Evolutionary conservation across 2,797 vertebrate species (phyloP).

Genomic region (Meda fulgida): DNA sequence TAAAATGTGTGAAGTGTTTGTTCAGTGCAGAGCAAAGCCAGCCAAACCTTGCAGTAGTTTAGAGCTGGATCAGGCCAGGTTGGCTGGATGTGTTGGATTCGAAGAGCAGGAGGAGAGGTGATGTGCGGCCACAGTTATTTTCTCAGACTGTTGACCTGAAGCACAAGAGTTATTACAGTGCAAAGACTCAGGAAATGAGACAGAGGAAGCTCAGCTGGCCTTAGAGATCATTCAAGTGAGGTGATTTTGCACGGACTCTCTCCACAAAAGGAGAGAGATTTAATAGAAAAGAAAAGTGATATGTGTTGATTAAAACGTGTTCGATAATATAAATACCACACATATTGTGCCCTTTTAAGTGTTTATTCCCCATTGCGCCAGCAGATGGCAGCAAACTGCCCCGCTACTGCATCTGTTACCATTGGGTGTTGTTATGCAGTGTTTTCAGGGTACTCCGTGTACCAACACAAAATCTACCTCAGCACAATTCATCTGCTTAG

Average conservation of each 20-base stretch:
- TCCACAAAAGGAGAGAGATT: not conserved
- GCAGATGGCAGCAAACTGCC: conserved; percentile 51
- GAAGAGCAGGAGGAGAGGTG: conserved; percentile 41
- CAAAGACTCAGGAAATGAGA: conserved; percentile 52
- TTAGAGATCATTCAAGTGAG: conserved; percentile 20
- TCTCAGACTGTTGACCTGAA: conserved; percentile 47
- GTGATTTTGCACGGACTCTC: not conserved
- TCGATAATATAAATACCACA: conserved; percentile 1
- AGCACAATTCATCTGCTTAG: not conserved
- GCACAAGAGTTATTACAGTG: conserved; percentile 27
- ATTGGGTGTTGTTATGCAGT: not conserved
- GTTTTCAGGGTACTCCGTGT: conserved; percentile 11
- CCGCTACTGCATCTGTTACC: not conserved
- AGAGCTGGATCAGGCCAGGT: conserved; percentile 26
- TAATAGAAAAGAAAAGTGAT: not conserved
- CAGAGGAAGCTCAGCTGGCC: conserved; percentile 47
- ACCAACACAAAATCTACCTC: not conserved
- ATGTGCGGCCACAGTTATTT: conserved; percentile 19
- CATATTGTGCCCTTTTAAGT: not conserved
- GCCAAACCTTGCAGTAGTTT: conserved; percentile 26
- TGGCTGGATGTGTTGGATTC: conserved; percentile 21
- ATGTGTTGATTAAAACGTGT: not conserved
- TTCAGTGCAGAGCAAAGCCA: conserved; percentile 5
- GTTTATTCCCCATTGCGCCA: conserved; percentile 7
- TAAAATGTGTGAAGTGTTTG: conserved; percentile 16